Conservation (phyloP, 2,888 invertebrate species). For the Tricholauxania praeusta region DNA sequence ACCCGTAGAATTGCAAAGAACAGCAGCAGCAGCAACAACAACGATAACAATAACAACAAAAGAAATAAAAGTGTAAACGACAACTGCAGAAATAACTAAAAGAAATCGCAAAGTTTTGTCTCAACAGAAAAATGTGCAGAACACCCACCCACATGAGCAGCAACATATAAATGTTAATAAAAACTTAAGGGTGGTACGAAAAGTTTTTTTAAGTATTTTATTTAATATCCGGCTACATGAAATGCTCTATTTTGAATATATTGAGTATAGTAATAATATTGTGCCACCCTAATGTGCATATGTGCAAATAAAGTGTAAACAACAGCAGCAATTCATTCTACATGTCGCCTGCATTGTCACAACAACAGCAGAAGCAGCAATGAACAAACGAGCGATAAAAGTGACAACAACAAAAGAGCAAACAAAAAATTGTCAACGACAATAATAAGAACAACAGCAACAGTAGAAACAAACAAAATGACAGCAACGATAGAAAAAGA, state of each 20-base stretch:
- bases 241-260: too few species aligned
- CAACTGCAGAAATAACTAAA: too few species aligned
- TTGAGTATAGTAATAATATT: too few species aligned
- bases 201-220: too few species aligned
- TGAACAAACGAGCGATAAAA: slow-evolving; percentile 35
- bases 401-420: slow-evolving; percentile 10
- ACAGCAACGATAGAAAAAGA: not conserved
- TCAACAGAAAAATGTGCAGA: slow-evolving; percentile 13
- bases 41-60: slow-evolving; percentile 16
- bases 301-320: not conserved
- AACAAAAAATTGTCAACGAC: not conserved
- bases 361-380: slow-evolving; percentile 7
- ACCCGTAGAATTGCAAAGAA: slow-evolving; percentile 23
- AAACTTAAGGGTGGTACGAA: too few species aligned
- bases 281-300: too few species aligned
- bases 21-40: slow-evolving; percentile 1
- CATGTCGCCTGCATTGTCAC: slow-evolving; percentile 45
- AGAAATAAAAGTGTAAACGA: slow-evolving; percentile 12
- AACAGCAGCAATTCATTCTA: slow-evolving; percentile 47
- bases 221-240: too few species aligned
- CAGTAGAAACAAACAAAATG: slow-evolving; percentile 6
- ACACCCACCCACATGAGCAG: slow-evolving; percentile 7
- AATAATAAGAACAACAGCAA: slow-evolving; percentile 14
- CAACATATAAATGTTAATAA: too few species aligned
- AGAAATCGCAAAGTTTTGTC: not conserved